Base-by-base conservation (phyloP, 2,888 invertebrate species). In the Arenicola marina region DNA sequence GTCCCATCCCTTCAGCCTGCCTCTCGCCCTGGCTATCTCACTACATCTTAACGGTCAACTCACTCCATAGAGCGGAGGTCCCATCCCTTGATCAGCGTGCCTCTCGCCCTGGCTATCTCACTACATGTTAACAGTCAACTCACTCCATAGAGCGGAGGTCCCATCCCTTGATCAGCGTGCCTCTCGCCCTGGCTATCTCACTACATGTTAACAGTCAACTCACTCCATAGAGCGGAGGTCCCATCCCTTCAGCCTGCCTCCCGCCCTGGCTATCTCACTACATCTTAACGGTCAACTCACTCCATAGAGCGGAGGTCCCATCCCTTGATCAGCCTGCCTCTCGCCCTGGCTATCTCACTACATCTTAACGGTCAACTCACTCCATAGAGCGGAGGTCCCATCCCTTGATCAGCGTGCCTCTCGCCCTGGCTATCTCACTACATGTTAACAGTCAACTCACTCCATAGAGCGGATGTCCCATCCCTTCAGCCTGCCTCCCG, bases 1-100 rank as follows among this genome's bases (percentile, higher is more conserved):
- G 84, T 98, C 97, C 86, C 92, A 95, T 1, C 94, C 92, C 68
- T 91, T 87, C 77, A 89, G 89, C 67, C 90, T 91, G 72, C 95
- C 95, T 79, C 92, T 91, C 4, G 94, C 87, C 0, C 94, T 90
- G 28, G 92, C 91, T 78, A 98, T 89, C 84, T 92, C 91, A 66
- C 89, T 88, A 72, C 90, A 90, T n/a, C n/a, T n/a, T n/a, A n/a
- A n/a, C n/a, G n/a, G n/a, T n/a, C n/a, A n/a, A n/a, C n/a, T n/a
- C n/a, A n/a, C n/a, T n/a, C n/a, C n/a, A n/a, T n/a, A n/a, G n/a
- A n/a, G n/a, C n/a, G n/a, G n/a, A 94, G 87, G 84, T 98, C 97
- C 86, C 92, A 95, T 1, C 94, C 92, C 68, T 91, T 89, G 61
- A 98, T 87, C 77, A 89, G 89, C 67, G 90, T 91, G 72, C 95